Evolutionary conservation across 2,113 vertebrate genomes (phyloP).

Genomic region (Daubentonia madagascariensis): DNA sequence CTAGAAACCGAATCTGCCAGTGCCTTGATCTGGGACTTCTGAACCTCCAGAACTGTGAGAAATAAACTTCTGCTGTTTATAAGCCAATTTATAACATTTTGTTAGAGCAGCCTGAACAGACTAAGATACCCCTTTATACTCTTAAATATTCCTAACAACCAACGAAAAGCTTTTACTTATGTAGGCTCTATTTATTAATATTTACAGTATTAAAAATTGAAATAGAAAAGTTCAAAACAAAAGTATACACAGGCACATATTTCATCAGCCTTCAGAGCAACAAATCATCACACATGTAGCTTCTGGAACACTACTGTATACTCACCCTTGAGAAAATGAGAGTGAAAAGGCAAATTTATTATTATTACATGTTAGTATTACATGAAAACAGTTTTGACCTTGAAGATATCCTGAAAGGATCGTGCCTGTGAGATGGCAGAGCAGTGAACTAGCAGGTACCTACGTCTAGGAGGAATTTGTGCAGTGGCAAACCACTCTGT

Average conservation of each 20-base stretch:
- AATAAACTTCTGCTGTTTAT: background rate
- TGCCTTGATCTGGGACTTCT: background rate
- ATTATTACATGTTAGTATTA: background rate
- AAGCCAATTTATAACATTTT: background rate
- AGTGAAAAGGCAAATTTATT: background rate
- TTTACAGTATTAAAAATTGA: background rate
- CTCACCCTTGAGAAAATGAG: too few species aligned
- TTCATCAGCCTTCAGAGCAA: background rate
- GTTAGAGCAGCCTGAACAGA: background rate
- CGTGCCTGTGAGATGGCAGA: background rate
- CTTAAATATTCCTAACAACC: background rate
- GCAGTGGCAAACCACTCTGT: fast-evolving
- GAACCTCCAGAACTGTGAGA: background rate
- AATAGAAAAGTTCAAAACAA: background rate
- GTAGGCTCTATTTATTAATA: background rate
- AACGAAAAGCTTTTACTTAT: background rate
- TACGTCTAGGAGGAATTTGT: background rate
- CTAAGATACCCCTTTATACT: background rate
- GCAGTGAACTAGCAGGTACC: background rate
- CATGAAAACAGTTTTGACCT: background rate
- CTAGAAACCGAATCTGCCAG: background rate
- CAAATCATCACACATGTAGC: fast-evolving
- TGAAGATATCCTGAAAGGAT: background rate
- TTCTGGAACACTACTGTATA: background rate
- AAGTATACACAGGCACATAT: background rate